Evolutionary conservation across 2,113 vertebrate species (phyloP), one percentile per base, ranked within the genome.

Genomic region (Grammomys surdaster): DNA sequence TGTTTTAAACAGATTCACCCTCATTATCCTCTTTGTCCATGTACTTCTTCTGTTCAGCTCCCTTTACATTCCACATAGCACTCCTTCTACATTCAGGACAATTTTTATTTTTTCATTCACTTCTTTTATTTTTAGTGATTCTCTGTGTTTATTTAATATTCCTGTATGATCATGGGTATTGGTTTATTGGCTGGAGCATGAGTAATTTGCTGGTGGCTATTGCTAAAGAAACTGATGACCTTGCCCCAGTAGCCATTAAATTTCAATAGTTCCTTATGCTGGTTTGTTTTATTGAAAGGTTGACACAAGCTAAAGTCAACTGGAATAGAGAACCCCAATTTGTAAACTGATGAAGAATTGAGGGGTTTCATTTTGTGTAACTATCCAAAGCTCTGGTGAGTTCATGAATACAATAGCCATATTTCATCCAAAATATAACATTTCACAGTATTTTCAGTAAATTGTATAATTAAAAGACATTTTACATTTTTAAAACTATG

Each of bases 401-500:
- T 28, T 84, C 56, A 84, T 28, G 13, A 84, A 24, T 43, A 43
- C 14, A 43, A 5, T 3, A n/a, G 58, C 24, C n/a, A 43, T 84
- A 43, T 84, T 63, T 43, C 63, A 31, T 63, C 40, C 13, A 63
- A 14, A 63, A 17, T 13, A 26, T 17, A 84, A n/a, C 43, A 60
- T 40, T 28, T 63, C n/a, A 84, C 56, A 60, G 80, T 16, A 60
- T 3, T 84, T 22, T 84, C 81, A 46, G 77, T 86, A 87, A 7
- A 24, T 65, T 9, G 24, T 65, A 36, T 54, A 33, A 77, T 80
- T 88, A 91, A 1, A 65, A 86, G 26, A 89, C 26, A 63, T 46
- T 94, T 93, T 73, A 54, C 11, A 67, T 78, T 93, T 73, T 54
- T 16, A 51, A 86, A 93, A 36, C 16, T 82, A 76, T 36, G 86